Evolutionary conservation across 2,888 invertebrate species (phyloP).

Genomic region (Sarcophaga subvicina): DNA sequence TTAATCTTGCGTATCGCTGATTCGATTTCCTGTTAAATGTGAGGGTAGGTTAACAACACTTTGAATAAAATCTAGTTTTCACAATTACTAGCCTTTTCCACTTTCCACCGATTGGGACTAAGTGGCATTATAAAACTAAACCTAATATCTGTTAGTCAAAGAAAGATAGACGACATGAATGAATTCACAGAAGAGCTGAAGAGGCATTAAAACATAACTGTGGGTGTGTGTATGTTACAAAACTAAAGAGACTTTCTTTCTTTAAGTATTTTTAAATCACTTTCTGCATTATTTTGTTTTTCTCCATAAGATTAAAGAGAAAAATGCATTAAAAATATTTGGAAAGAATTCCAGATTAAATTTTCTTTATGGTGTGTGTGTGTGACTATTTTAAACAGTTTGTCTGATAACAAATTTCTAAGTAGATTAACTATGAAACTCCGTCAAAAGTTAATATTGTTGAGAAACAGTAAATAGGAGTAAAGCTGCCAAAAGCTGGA

Average conservation of each 20-base stretch:
- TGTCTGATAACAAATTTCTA: constrained; percentile 9
- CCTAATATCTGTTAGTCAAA: too few species aligned
- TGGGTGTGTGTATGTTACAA: too few species aligned
- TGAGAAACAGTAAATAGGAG: background rate
- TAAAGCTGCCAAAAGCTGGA: background rate
- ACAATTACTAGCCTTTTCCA: too few species aligned
- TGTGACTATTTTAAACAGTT: background rate
- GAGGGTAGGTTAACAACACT: too few species aligned
- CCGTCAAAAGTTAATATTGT: background rate
- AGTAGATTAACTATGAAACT: constrained; percentile 42
- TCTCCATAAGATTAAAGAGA: constrained; percentile 31
- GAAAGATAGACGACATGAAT: too few species aligned
- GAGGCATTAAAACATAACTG: background rate
- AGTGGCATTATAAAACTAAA: too few species aligned
- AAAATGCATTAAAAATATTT: constrained; percentile 33
- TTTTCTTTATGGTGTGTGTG: too few species aligned
- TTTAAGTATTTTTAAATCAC: constrained; percentile 44
- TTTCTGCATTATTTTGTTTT: constrained; percentile 28
- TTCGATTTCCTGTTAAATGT: too few species aligned
- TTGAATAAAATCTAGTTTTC: too few species aligned
- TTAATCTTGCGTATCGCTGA: too few species aligned
- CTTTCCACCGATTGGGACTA: too few species aligned
- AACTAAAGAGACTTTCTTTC: too few species aligned
- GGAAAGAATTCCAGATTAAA: constrained; percentile 2
- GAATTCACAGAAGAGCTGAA: background rate